Percentiles rank a stretch among this genome's conserved stretches.
Evolutionary conservation across 1,140 invertebrate genomes (phyloP).

Genomic region (Eriocheir sinensis): DNA sequence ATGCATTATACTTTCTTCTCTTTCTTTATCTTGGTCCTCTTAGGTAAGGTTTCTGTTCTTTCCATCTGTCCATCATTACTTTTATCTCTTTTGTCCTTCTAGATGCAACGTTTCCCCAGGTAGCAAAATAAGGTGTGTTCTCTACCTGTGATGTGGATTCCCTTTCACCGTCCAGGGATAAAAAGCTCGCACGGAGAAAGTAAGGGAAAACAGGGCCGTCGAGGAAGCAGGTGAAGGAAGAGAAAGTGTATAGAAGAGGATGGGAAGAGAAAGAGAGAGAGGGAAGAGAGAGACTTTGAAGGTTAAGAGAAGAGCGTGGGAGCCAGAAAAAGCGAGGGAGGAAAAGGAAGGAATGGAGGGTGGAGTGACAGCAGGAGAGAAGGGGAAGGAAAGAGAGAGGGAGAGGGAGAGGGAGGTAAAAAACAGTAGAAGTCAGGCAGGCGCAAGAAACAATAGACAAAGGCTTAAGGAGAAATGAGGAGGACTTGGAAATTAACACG

Average conservation of each 20-base stretch:
- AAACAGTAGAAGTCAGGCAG: neutral
- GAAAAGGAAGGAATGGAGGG: neutral
- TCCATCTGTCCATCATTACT: too few species aligned
- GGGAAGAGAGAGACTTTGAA: slow-evolving; percentile 11
- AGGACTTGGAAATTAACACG: neutral
- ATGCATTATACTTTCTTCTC: too few species aligned
- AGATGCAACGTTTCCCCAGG: too few species aligned
- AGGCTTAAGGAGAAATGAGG: neutral
- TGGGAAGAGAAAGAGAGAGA: slow-evolving; percentile 22
- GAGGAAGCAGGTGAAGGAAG: neutral
- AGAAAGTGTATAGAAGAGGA: too few species aligned
- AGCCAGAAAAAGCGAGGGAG: slow-evolving; percentile 13
- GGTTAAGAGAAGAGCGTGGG: neutral
- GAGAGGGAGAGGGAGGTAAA: neutral
- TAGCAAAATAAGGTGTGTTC: too few species aligned
- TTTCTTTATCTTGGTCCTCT: too few species aligned
- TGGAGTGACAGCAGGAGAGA: slow-evolving; percentile 12
- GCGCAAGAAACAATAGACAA: too few species aligned
- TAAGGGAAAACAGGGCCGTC: neutral
- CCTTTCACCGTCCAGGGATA: too few species aligned
- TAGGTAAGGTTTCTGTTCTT: too few species aligned
- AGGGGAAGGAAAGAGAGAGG: neutral
- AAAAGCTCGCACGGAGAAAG: neutral
- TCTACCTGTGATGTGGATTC: too few species aligned
- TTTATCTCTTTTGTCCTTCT: too few species aligned